phyloP scores from a whole-genome alignment of 2,888 invertebrate genomes.

The Notodonta ziczac region DNA sequence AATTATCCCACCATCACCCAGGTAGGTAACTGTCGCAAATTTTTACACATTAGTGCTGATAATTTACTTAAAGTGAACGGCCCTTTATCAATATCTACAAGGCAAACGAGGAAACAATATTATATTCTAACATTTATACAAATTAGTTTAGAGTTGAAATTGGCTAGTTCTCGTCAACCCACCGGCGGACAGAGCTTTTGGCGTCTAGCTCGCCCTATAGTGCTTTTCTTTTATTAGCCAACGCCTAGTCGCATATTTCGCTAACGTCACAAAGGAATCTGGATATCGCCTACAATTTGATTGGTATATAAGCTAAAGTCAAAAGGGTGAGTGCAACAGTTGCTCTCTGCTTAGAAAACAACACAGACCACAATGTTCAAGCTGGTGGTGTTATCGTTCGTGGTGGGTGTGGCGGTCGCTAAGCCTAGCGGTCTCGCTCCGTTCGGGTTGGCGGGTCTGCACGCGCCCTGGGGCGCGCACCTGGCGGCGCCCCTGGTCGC shows the following conservation, averaged over 20 bases:
- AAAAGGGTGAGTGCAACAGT: constrained; percentile 65
- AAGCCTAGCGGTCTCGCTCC: constrained; percentile 59
- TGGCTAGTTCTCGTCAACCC: constrained; percentile 20
- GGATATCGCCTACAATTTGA: constrained; percentile 70
- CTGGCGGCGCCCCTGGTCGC: constrained; percentile 47
- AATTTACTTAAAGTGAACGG: constrained; percentile 56
- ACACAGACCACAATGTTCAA: constrained; percentile 84
- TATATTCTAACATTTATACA: constrained; percentile 7
- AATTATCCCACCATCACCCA: too few relatives aligned
- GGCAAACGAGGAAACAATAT: constrained; percentile 65
- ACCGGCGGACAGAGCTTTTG: constrained; percentile 21
- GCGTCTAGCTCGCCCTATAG: constrained; percentile 41
- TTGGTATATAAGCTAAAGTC: constrained; percentile 69
- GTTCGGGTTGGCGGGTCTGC: constrained; percentile 42
- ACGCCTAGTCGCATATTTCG: constrained; percentile 70
- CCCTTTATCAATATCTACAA: constrained; percentile 75
- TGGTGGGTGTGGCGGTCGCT: constrained; percentile 84
- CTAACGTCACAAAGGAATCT: constrained; percentile 73
- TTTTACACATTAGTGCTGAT: constrained; percentile 22
- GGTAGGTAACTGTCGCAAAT: constrained; percentile 5
- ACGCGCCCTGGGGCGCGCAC: constrained; percentile 46
- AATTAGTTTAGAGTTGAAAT: constrained; percentile 36
- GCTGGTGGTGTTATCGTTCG: constrained; percentile 87
- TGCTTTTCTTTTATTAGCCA: constrained; percentile 52
- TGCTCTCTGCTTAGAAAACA: constrained; percentile 65